Evolutionary conservation across 2,888 invertebrate species (phyloP).

Genomic region (Boloria euphrosyne): DNA sequence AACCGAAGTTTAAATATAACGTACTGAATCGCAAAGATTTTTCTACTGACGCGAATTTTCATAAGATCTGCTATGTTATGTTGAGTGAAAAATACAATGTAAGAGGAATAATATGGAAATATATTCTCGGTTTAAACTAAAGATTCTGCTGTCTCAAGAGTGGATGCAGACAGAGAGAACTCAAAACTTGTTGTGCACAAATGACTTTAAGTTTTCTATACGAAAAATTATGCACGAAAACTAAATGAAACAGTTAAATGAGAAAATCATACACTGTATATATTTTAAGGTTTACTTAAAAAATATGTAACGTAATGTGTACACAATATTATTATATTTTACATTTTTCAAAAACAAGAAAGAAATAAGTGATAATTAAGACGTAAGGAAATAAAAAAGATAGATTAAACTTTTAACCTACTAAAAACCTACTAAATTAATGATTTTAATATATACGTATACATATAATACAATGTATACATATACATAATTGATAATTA

Average conservation of each 20-base stretch:
- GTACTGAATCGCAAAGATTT: constrained; percentile 13
- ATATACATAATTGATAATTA: no score
- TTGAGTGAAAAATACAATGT: constrained; percentile 21
- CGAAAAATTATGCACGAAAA: neutral
- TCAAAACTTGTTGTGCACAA: constrained; percentile 6
- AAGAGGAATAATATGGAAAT: constrained; percentile 18
- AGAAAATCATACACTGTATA: neutral
- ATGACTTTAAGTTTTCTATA: neutral
- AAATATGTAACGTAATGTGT: no score
- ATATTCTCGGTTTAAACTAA: constrained; percentile 17
- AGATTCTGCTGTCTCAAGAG: constrained; percentile 19
- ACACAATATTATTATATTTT: no score
- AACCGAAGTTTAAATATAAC: constrained; percentile 3
- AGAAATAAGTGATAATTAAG: no score
- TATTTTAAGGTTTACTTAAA: no score
- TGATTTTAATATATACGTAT: no score
- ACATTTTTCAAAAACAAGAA: no score
- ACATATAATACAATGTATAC: no score
- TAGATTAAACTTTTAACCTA: no score
- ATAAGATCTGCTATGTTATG: constrained; percentile 4
- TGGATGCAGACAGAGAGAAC: constrained; percentile 2
- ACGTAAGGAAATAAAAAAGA: no score
- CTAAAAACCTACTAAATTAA: no score
- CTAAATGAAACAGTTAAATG: neutral
- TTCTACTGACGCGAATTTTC: neutral